Percentiles rank a stretch among this genome's conserved stretches.
Conservation (phyloP, 2,888 invertebrate genomes). For the Tetanocera ferruginea region DNA sequence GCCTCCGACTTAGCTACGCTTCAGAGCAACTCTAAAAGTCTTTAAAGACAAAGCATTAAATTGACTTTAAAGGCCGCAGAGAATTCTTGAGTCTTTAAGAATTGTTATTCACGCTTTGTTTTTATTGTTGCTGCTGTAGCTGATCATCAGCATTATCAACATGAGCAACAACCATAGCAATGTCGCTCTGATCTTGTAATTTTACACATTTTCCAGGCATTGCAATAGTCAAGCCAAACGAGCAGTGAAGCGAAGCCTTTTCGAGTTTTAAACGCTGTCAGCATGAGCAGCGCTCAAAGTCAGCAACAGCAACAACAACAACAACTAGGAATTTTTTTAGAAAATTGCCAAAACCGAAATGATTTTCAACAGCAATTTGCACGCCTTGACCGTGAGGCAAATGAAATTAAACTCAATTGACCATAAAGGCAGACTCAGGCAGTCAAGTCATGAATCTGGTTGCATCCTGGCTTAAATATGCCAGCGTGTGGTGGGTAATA, state of each 20-base stretch:
- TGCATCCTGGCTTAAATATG: too few species aligned
- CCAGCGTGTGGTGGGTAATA: too few species aligned
- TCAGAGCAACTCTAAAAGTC: slow-evolving; percentile 5
- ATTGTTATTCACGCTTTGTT: slow-evolving; percentile 53
- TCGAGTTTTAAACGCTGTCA: slow-evolving; percentile 30
- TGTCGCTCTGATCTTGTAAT: slow-evolving; percentile 54
- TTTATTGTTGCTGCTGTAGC: slow-evolving; percentile 38
- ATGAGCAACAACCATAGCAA: slow-evolving; percentile 40
- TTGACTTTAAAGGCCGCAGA: slow-evolving; percentile 48
- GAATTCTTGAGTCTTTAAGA: slow-evolving; percentile 42
- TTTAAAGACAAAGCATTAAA: slow-evolving; percentile 43
- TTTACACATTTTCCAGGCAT: slow-evolving; percentile 49
- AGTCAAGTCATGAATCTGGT: neutral
- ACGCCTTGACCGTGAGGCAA: slow-evolving; percentile 54
- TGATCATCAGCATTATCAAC: slow-evolving; percentile 17
- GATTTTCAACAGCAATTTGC: slow-evolving; percentile 52
- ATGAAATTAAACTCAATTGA: slow-evolving; percentile 54
- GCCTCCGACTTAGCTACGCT: neutral
- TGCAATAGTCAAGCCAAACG: neutral
- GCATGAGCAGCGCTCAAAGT: slow-evolving; percentile 35
- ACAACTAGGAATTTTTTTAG: slow-evolving; percentile 28
- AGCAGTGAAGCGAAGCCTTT: slow-evolving; percentile 27
- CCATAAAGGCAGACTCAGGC: slow-evolving; percentile 39
- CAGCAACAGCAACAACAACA: slow-evolving; percentile 14
- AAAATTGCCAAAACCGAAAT: slow-evolving; percentile 53